Evolutionary conservation across 1,140 invertebrate genomes (phyloP).

Genomic region (Hormaphis cornu): DNA sequence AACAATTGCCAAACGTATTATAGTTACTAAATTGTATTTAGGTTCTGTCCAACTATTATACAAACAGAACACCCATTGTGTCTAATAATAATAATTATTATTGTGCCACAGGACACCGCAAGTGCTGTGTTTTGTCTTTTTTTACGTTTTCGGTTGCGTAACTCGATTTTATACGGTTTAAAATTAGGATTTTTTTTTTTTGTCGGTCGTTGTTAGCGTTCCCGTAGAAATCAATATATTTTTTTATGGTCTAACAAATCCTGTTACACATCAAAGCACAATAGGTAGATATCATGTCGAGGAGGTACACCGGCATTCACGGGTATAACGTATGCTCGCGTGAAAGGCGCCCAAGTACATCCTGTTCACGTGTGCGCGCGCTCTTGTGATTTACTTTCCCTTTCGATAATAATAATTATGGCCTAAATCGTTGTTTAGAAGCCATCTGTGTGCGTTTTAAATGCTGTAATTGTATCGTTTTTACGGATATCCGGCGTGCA

Average conservation of each 20-base stretch:
- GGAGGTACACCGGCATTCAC: not conserved
- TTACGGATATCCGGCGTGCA: not conserved
- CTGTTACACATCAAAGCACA: conserved; percentile 26
- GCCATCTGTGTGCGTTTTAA: not conserved
- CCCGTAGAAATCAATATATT: conserved; percentile 9
- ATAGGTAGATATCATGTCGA: not conserved
- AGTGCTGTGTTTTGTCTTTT: no score
- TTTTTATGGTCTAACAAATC: no score
- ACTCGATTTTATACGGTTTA: no score
- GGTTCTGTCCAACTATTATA: no score
- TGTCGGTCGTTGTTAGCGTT: not conserved
- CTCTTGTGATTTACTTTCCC: conserved; percentile 29
- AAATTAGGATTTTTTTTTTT: not conserved
- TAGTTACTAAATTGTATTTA: no score
- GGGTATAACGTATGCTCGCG: conserved; percentile 5
- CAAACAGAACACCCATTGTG: no score
- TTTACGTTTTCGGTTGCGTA: no score
- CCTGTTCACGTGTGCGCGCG: not conserved
- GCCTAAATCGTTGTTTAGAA: conserved; percentile 16
- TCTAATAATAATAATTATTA: no score
- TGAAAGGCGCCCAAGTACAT: conserved; percentile 28
- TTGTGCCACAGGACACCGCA: no score
- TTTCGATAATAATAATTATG: conserved; percentile 22
- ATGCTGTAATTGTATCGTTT: not conserved
- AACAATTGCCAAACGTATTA: no score